phyloP scores from a whole-genome alignment of 1,140 invertebrate genomes.

The Aphis craccivora region DNA sequence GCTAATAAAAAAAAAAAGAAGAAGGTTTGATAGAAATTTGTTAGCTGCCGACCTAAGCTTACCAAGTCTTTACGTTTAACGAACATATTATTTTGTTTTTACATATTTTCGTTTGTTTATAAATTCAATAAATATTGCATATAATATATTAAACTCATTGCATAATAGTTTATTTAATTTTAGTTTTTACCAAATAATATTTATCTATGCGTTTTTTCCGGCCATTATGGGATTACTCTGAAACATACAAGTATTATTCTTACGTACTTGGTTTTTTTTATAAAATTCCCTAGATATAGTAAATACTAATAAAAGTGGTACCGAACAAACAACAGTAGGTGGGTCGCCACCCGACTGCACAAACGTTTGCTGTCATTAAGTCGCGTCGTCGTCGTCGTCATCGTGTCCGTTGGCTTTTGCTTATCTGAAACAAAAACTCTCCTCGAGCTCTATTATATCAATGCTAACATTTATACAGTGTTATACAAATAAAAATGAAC shows the following conservation, averaged over 20 bases:
- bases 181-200: background rate
- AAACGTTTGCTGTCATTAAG: background rate
- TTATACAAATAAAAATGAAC: background rate
- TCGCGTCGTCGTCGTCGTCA: background rate
- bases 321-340: background rate
- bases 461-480: background rate
- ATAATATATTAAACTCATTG: background rate
- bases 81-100: background rate
- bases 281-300: background rate
- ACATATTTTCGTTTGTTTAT: background rate
- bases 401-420: slow-evolving; percentile 1
- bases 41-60: background rate
- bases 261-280: background rate
- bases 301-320: background rate
- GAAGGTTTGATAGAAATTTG: background rate
- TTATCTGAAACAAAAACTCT: slow-evolving; percentile 12
- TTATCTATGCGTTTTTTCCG: background rate
- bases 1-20: too few species aligned
- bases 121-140: too few species aligned
- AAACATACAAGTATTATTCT: background rate
- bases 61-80: background rate
- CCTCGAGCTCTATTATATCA: background rate
- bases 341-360: background rate
- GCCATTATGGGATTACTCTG: background rate
- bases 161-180: background rate